A percentile compares a stretch with the other conserved stretches of the same genome.
Evolutionary conservation across 2,888 invertebrate genomes (phyloP).

Genomic region (Mycalesis mineus): DNA sequence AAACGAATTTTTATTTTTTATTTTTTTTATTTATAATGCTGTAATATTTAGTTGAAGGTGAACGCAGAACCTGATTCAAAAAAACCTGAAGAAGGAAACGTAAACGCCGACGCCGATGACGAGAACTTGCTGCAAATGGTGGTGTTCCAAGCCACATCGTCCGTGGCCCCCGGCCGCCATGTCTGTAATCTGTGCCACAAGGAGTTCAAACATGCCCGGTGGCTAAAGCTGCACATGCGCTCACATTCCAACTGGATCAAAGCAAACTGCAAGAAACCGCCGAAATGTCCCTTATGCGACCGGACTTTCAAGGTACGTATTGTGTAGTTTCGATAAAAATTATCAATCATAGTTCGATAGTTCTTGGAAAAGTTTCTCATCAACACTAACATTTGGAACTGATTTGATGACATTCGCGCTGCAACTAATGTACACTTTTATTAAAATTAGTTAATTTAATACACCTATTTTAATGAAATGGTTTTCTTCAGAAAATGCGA

Average conservation of each 20-base stretch:
- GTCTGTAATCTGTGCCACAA: conserved; percentile 81
- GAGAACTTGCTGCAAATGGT: conserved; percentile 69
- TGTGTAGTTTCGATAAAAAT: no score
- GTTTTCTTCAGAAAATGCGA: no score
- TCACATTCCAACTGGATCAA: conserved; percentile 81
- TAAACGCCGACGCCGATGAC: conserved; percentile 67
- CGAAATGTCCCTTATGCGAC: conserved; percentile 79
- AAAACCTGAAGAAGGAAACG: conserved; percentile 47
- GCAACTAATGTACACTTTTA: no score
- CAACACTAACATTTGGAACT: no score
- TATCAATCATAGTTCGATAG: no score
- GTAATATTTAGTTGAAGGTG: conserved; percentile 21
- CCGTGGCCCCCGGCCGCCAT: conserved; percentile 76
- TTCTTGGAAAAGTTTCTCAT: no score
- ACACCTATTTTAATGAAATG: no score
- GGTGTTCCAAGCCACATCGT: conserved; percentile 73
- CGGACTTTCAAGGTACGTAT: conserved; percentile 77
- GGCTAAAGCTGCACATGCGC: conserved; percentile 80
- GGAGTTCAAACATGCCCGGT: conserved; percentile 80
- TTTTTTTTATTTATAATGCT: neutral
- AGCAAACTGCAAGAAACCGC: conserved; percentile 82
- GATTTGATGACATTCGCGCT: no score
- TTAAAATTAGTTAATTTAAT: no score
- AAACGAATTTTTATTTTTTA: no score
- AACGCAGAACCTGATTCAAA: conserved; percentile 16